A percentile compares a stretch with the other conserved stretches of the same genome.
These are phyloP conservation scores for Bubalus kerabau DNA, from an alignment of 2,113 vertebrate species.

Conservation along the genomic window DNA sequence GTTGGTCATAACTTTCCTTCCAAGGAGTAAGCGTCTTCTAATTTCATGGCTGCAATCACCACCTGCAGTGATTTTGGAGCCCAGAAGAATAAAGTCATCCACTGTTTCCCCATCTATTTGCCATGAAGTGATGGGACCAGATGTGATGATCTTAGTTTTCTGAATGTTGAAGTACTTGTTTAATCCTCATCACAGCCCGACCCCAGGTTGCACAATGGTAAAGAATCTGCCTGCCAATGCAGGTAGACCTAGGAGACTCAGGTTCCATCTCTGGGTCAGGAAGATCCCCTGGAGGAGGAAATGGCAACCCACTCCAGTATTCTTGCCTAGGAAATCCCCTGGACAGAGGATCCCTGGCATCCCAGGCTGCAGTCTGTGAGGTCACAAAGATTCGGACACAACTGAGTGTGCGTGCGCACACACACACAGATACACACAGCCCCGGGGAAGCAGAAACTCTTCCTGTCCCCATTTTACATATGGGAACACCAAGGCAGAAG, in stretches of 20 bases:
- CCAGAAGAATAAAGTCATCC: background rate
- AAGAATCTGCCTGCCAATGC: background rate
- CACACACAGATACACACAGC: background rate
- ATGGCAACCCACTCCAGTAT: background rate
- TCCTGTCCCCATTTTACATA: background rate
- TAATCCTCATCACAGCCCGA: background rate
- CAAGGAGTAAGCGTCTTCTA: too few species aligned
- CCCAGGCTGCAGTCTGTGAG: background rate
- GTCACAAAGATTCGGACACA: background rate
- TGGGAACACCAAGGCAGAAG: background rate
- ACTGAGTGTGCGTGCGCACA: accelerated
- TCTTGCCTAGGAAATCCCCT: background rate
- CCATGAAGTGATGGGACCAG: background rate
- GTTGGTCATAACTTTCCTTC: too few species aligned
- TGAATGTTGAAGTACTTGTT: background rate
- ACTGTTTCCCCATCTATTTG: background rate
- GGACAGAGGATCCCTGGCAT: background rate
- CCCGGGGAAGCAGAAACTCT: accelerated
- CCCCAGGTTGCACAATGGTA: background rate
- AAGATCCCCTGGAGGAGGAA: background rate
- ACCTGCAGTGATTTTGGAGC: too few species aligned
- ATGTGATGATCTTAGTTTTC: background rate
- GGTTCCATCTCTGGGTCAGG: background rate
- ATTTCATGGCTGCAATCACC: too few species aligned
- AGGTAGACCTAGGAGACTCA: background rate